Conservation (phyloP, 2,797 vertebrate genomes). For the Pyrrhura leucotis region DNA sequence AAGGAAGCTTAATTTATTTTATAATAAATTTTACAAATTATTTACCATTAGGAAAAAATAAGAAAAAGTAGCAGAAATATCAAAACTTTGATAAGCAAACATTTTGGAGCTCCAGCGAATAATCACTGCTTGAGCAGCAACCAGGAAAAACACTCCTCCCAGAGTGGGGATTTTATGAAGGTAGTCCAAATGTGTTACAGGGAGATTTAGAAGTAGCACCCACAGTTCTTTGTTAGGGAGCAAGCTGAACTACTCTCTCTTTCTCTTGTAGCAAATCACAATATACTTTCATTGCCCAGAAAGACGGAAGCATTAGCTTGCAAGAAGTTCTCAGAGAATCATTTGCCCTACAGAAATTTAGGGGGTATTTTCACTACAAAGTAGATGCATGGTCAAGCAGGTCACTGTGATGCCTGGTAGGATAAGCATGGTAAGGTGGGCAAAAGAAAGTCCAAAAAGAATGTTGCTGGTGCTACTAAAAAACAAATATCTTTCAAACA, state of each 20-base stretch:
- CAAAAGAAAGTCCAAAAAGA: background rate
- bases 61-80: background rate
- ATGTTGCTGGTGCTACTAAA: background rate
- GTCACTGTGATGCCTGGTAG: background rate
- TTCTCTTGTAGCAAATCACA: background rate
- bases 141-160: background rate
- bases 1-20: background rate
- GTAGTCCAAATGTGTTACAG: conserved; percentile 24
- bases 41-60: background rate
- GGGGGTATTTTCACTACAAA: background rate
- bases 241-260: background rate
- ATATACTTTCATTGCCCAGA: background rate
- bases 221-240: background rate
- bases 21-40: background rate
- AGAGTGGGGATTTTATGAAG: background rate
- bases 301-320: background rate
- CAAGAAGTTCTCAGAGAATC: background rate
- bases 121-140: background rate
- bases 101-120: background rate
- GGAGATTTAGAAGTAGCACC: background rate
- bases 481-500: background rate
- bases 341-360: background rate
- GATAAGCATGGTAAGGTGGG: background rate
- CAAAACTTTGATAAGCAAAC: background rate
- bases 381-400: background rate